Conservation (phyloP, 2,113 vertebrate genomes). For the Triplophysa siluroides region DNA sequence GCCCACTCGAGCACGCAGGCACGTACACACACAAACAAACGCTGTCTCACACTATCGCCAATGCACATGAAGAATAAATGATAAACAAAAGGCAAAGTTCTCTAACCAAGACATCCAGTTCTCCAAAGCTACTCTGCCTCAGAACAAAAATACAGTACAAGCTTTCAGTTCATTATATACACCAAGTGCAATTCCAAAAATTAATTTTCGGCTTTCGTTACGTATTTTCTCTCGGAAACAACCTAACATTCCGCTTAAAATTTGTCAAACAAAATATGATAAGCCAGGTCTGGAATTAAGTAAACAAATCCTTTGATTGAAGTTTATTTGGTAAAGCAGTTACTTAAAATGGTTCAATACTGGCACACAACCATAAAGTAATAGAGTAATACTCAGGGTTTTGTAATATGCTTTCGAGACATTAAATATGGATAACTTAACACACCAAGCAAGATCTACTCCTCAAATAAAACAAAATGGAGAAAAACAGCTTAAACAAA, state of each 20-base stretch:
- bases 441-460: constrained; percentile 58
- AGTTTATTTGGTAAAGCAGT: constrained; percentile 79
- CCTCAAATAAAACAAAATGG: constrained; percentile 60
- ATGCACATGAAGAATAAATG: constrained; percentile 3
- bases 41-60: constrained; percentile 11
- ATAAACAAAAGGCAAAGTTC: constrained; percentile 3
- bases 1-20: constrained; percentile 11
- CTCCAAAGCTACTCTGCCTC: constrained; percentile 29
- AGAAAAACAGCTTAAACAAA: constrained; percentile 51
- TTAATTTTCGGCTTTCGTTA: constrained; percentile 63
- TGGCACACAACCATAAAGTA: constrained; percentile 72
- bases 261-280: constrained; percentile 63
- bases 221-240: constrained; percentile 51
- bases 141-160: constrained; percentile 53
- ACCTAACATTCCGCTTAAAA: constrained; percentile 65
- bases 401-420: constrained; percentile 61
- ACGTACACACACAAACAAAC: neutral
- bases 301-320: constrained; percentile 73
- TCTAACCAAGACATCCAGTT: neutral
- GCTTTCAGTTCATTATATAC: constrained; percentile 48
- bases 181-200: constrained; percentile 79
- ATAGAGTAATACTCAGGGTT: constrained; percentile 77
- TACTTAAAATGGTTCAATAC: constrained; percentile 72
- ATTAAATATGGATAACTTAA: constrained; percentile 68
- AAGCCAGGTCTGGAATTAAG: constrained; percentile 73